A percentile compares a stretch with the other conserved stretches of the same genome.
These are phyloP conservation scores for Scaptomyza parva DNA, from an alignment of 2,888 invertebrate species.

Conservation along the genomic window DNA sequence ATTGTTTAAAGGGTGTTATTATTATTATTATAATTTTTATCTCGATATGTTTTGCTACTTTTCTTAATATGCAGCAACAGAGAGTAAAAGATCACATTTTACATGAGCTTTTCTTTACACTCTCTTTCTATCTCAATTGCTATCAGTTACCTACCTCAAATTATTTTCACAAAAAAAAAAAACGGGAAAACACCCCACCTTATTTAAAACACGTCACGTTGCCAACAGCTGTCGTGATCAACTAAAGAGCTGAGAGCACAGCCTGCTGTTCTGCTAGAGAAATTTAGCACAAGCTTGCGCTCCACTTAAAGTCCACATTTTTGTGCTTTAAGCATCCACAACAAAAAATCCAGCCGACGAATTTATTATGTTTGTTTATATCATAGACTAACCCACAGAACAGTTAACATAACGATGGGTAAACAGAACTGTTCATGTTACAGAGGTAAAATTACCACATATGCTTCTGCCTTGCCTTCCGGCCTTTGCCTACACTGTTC, in stretches of 20 bases:
- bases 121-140: not conserved
- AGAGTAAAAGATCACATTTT: not conserved
- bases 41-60: not conserved
- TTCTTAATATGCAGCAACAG: not conserved
- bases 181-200: not conserved
- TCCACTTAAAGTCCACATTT: slow-evolving; percentile 17
- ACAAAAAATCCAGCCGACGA: slow-evolving; percentile 16
- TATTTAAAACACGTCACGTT: slow-evolving; percentile 6
- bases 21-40: no score
- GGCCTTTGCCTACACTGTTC: no score
- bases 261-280: slow-evolving; percentile 7
- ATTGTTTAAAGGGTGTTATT: no score
- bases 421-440: no score
- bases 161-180: not conserved
- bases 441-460: no score
- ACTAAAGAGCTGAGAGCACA: slow-evolving; percentile 17
- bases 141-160: slow-evolving; percentile 28
- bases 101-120: slow-evolving; percentile 4
- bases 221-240: slow-evolving; percentile 39
- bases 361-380: slow-evolving; percentile 32
- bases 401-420: no score
- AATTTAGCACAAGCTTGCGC: slow-evolving; percentile 36
- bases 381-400: no score
- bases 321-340: slow-evolving; percentile 20
- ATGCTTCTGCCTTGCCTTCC: no score